Conservation (phyloP, 1,140 invertebrate genomes). For the Coelopa frigida region DNA sequence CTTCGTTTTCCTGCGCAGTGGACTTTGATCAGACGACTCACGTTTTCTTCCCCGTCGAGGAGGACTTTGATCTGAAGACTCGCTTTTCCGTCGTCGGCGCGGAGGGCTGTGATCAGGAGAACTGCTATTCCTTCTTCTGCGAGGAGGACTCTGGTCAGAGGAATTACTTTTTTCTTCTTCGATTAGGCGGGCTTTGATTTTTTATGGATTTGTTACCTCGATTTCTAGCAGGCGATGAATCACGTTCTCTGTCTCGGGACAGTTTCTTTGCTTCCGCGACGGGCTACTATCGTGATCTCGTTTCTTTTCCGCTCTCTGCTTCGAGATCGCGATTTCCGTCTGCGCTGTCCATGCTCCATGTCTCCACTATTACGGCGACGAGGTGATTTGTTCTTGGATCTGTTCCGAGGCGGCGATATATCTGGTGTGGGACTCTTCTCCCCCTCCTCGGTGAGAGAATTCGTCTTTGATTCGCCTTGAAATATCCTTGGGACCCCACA, state of each 20-base stretch:
- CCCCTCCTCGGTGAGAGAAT: too few relatives aligned
- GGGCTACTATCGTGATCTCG: background rate
- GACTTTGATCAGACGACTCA: conserved; percentile 3
- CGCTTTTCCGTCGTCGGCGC: conserved; percentile 17
- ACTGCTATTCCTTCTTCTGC: background rate
- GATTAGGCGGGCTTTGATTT: background rate
- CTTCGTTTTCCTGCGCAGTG: conserved; percentile 16
- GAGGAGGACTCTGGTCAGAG: background rate
- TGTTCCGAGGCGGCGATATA: conserved; percentile 7
- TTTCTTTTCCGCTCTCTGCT: conserved; percentile 11
- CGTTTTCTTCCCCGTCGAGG: conserved; percentile 13
- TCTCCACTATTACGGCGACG: conserved; percentile 17
- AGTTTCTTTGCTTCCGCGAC: conserved; percentile 9
- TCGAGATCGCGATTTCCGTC: background rate
- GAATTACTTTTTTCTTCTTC: too few relatives aligned
- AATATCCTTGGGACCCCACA: conserved; percentile 24
- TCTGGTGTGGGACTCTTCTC: conserved; percentile 1
- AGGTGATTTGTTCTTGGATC: background rate
- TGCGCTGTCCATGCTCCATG: background rate
- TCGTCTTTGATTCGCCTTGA: conserved; percentile 21
- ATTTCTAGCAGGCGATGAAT: conserved; percentile 6
- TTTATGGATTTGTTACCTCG: background rate
- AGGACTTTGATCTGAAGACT: conserved; percentile 20
- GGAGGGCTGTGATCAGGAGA: conserved; percentile 21
- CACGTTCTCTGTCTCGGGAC: too few relatives aligned